Percentiles rank a stretch among this genome's conserved stretches.
These are phyloP conservation scores for Eupithecia pulchellata DNA, from an alignment of 2,888 invertebrate genomes.

Conservation along the genomic window DNA sequence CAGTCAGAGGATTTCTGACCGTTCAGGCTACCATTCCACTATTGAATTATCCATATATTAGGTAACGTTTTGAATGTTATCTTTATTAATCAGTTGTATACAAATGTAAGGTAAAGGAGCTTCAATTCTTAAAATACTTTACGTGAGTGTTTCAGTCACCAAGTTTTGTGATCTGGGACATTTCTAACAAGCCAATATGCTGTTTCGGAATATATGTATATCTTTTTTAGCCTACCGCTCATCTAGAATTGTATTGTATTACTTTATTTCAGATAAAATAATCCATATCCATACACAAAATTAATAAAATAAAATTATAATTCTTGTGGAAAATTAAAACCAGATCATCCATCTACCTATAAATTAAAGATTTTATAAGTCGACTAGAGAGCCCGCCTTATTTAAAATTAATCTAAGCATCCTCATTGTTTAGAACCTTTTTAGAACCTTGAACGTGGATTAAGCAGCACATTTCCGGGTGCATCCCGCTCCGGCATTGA, in stretches of 20 bases:
- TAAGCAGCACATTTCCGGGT: conserved; percentile 63
- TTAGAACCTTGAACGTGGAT: conserved; percentile 54
- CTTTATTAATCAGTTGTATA: neutral
- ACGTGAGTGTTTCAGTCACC: neutral
- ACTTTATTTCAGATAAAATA: too few species aligned
- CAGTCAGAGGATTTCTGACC: neutral
- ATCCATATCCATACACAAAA: too few species aligned
- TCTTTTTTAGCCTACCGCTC: too few species aligned
- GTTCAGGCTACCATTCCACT: neutral
- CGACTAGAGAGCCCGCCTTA: neutral
- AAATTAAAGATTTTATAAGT: neutral
- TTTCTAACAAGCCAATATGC: neutral
- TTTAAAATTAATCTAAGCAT: neutral
- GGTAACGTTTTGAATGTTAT: neutral
- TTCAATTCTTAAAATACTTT: neutral
- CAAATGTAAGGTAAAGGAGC: neutral
- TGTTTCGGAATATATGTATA: neutral
- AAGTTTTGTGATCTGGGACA: neutral
- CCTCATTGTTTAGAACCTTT: neutral
- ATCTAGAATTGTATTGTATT: too few species aligned
- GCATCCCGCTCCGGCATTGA: conserved; percentile 58
- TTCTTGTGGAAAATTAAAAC: neutral
- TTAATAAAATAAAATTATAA: too few species aligned
- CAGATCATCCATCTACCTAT: neutral
- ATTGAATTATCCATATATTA: neutral